These are phyloP conservation scores for Paradoxurus hermaphroditus DNA, from an alignment of 2,113 vertebrate species.

Conservation along the genomic window DNA sequence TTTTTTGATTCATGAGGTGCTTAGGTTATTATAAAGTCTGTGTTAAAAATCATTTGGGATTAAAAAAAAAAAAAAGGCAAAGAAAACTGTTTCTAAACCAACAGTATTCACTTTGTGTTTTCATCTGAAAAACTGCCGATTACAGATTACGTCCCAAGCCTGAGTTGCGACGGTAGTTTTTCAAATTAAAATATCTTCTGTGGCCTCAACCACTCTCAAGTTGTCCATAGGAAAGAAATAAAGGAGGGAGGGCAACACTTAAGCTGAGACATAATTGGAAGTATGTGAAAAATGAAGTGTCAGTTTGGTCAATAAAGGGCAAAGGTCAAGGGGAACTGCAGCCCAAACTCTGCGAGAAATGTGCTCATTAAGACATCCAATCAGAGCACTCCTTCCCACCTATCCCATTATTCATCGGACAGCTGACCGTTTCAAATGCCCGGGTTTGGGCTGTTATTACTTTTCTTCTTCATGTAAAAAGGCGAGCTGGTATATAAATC, in stretches of 20 bases:
- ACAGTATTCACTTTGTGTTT: slow-evolving; percentile 74
- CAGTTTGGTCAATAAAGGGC: slow-evolving; percentile 97
- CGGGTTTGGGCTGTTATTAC: slow-evolving; percentile 84
- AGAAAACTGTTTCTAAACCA: slow-evolving; percentile 57
- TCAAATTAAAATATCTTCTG: slow-evolving; percentile 89
- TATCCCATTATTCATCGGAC: slow-evolving; percentile 92
- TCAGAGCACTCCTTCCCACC: slow-evolving; percentile 88
- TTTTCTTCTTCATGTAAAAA: slow-evolving; percentile 85
- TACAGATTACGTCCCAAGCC: slow-evolving; percentile 84
- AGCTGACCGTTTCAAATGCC: slow-evolving; percentile 85
- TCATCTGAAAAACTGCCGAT: slow-evolving; percentile 73
- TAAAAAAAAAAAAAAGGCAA: background rate
- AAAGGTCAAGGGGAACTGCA: slow-evolving; percentile 93
- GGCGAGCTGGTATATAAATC: slow-evolving; percentile 85
- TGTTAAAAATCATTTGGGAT: background rate
- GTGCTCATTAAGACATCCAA: slow-evolving; percentile 96
- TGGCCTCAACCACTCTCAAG: slow-evolving; percentile 81
- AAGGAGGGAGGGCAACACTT: slow-evolving; percentile 86
- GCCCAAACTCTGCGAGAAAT: slow-evolving; percentile 91
- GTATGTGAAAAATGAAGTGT: slow-evolving; percentile 99
- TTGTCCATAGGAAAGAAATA: slow-evolving; percentile 86
- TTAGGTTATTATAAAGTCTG: background rate
- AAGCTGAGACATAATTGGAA: slow-evolving; percentile 93
- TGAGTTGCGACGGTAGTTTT: slow-evolving; percentile 81
- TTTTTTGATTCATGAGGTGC: background rate